Conservation (phyloP, 2,888 invertebrate genomes). For the Heterodera filipjevi region DNA sequence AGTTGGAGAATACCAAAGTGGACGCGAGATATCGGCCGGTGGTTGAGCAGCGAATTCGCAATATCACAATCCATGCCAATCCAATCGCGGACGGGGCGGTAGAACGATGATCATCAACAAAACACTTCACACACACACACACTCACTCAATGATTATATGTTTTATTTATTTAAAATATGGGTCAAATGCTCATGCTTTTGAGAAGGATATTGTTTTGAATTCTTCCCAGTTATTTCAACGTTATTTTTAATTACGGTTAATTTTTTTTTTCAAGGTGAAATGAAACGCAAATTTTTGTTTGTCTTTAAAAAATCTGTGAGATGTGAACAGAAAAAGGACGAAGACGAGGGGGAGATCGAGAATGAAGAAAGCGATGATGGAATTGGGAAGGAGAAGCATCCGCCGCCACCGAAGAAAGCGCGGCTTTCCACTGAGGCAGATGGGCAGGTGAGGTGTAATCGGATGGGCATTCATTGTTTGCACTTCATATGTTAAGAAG, state of each 20-base stretch:
- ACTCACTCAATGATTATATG: no score
- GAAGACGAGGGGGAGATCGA: neutral
- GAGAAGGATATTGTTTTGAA: no score
- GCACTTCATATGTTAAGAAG: no score
- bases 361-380: neutral
- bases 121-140: no score
- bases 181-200: no score
- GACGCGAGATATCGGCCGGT: conserved; percentile 89
- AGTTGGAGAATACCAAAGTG: conserved; percentile 89
- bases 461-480: neutral
- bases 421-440: neutral
- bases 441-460: neutral
- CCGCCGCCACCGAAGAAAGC: neutral
- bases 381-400: neutral
- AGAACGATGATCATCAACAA: neutral
- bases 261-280: neutral
- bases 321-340: no score
- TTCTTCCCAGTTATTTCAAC: no score
- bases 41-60: conserved; percentile 83
- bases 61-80: conserved; percentile 94
- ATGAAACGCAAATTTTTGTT: neutral
- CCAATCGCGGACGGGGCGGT: conserved; percentile 76
- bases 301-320: neutral
- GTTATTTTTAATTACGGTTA: neutral
- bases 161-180: no score